Percentiles rank a stretch among this genome's conserved stretches.
Evolutionary conservation across 2,797 vertebrate species (phyloP).

Genomic region (Natrix natrix): DNA sequence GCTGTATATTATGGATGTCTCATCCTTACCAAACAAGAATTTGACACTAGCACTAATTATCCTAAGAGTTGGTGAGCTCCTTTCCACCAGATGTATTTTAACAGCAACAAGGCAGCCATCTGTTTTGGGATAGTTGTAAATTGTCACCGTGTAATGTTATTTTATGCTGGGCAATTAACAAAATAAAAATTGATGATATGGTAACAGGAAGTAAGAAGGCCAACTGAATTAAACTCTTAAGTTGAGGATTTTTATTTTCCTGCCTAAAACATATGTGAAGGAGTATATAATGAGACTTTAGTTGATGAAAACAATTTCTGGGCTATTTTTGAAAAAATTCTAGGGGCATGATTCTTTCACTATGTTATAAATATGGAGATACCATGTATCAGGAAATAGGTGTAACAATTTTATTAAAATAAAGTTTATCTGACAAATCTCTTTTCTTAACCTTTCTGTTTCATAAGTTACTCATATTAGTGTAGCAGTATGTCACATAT

Average conservation of each 20-base stretch:
- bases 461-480: background rate
- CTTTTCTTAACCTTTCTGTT: background rate
- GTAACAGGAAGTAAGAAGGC: background rate
- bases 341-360: background rate
- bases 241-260: background rate
- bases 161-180: background rate
- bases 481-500: background rate
- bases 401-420: background rate
- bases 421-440: background rate
- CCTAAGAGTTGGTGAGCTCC: background rate
- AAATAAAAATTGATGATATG: background rate
- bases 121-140: background rate
- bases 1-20: background rate
- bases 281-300: background rate
- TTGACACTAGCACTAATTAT: background rate
- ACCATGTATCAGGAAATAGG: background rate
- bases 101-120: background rate
- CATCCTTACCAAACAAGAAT: background rate
- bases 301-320: background rate
- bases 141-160: background rate
- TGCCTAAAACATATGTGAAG: background rate
- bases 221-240: background rate
- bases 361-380: background rate
- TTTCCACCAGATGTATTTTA: background rate
- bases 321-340: background rate